Conservation (phyloP, 2,888 invertebrate species). For the Hydropsyche betteni region DNA sequence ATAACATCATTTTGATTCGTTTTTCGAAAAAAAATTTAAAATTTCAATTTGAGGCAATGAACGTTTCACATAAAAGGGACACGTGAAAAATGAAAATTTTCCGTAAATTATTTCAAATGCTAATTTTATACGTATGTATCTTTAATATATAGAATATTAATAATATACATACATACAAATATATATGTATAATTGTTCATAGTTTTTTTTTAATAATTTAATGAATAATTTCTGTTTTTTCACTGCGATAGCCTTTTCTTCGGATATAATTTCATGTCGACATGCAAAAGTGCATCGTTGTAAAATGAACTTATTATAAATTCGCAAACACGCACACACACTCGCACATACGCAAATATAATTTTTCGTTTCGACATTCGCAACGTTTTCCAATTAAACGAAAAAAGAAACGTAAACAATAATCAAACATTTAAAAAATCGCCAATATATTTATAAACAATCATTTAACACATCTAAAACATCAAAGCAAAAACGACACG, state of each 20-base stretch:
- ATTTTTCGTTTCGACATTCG: slow-evolving; percentile 11
- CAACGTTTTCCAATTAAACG: too few relatives aligned
- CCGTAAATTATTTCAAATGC: slow-evolving; percentile 20
- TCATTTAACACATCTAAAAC: too few relatives aligned
- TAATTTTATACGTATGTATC: slow-evolving; percentile 31
- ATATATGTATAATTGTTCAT: slow-evolving; percentile 37
- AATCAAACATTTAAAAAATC: too few relatives aligned
- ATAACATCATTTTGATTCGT: not conserved
- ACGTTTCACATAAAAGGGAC: slow-evolving; percentile 22
- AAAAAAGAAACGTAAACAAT: too few relatives aligned
- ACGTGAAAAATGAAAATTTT: slow-evolving; percentile 21
- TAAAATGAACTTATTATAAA: not conserved
- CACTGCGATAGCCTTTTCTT: slow-evolving; percentile 18
- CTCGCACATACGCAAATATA: slow-evolving; percentile 16
- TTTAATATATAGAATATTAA: slow-evolving; percentile 36
- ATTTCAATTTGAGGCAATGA: not conserved
- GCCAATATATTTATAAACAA: too few relatives aligned
- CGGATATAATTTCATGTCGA: slow-evolving; percentile 29
- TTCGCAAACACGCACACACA: not conserved
- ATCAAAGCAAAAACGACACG: too few relatives aligned
- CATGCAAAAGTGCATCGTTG: slow-evolving; percentile 23
- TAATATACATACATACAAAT: slow-evolving; percentile 39
- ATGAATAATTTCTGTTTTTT: slow-evolving; percentile 21
- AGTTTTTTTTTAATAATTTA: slow-evolving; percentile 22
- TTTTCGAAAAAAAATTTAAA: slow-evolving; percentile 1